These are phyloP conservation scores for Halcyon smyrnensis DNA, from an alignment of 2,797 vertebrate species.

Conservation along the genomic window DNA sequence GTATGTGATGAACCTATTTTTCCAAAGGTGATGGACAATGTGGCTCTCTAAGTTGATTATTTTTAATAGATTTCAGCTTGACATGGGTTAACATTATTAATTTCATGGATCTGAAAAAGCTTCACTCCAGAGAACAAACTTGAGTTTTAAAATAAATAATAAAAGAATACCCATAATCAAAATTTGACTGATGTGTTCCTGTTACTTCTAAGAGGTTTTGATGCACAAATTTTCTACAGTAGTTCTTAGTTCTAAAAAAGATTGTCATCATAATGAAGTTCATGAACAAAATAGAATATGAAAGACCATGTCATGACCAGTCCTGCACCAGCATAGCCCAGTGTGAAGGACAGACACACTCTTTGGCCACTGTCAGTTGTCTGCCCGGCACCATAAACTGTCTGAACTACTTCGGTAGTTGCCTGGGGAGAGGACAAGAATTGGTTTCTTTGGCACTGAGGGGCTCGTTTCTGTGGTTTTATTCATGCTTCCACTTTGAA, in stretches of 20 bases:
- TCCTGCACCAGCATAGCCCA: no score
- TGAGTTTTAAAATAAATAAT: background rate
- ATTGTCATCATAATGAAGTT: background rate
- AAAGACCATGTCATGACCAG: background rate
- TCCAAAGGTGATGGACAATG: background rate
- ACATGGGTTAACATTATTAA: background rate
- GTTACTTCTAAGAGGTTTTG: background rate
- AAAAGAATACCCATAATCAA: background rate
- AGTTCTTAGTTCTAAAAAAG: background rate
- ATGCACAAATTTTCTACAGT: background rate
- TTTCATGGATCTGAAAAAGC: background rate
- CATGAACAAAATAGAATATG: background rate
- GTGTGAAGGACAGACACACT: background rate
- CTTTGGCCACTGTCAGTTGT: background rate
- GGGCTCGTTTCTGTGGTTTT: background rate
- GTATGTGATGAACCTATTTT: background rate
- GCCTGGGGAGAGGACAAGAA: background rate
- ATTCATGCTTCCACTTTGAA: background rate
- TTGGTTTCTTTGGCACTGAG: background rate
- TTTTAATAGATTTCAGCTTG: background rate
- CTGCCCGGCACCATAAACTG: fast-evolving
- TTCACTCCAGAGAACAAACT: background rate
- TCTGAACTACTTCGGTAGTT: background rate
- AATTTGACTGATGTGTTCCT: background rate
- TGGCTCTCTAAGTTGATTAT: background rate